Percentiles rank a stretch among this genome's conserved stretches.
These are phyloP conservation scores for Drosophila eugracilis DNA, from an alignment of 1,140 invertebrate genomes.

Conservation along the genomic window DNA sequence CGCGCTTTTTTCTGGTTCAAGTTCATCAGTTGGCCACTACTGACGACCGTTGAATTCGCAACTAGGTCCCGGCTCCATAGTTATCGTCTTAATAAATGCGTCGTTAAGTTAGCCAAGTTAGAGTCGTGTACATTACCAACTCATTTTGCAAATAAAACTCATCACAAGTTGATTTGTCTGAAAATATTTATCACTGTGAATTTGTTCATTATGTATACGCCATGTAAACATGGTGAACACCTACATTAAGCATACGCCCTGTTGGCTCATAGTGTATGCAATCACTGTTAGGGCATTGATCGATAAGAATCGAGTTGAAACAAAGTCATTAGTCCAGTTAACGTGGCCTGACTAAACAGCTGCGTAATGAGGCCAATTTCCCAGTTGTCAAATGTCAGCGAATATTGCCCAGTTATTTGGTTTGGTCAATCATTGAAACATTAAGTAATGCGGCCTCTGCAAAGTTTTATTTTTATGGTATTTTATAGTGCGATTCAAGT, in stretches of 20 bases:
- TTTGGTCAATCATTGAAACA: background rate
- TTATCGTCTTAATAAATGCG: conserved; percentile 25
- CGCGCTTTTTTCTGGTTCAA: conserved; percentile 64
- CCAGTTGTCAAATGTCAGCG: conserved; percentile 18
- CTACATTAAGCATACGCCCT: conserved; percentile 44
- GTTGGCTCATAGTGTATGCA: conserved; percentile 9
- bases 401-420: conserved; percentile 3
- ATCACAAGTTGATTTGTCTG: conserved; percentile 16
- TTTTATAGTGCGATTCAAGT: conserved; percentile 4
- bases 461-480: conserved; percentile 6
- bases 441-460: conserved; percentile 19
- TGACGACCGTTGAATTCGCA: conserved; percentile 28
- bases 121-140: background rate
- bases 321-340: conserved; percentile 52
- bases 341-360: conserved; percentile 62
- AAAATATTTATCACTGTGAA: conserved; percentile 4
- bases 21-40: conserved; percentile 59
- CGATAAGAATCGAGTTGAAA: conserved; percentile 41
- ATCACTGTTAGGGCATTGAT: conserved; percentile 9
- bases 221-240: conserved; percentile 12
- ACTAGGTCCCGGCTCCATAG: conserved; percentile 24
- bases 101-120: conserved; percentile 13
- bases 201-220: conserved; percentile 22
- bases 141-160: conserved; percentile 25
- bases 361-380: conserved; percentile 29